These are phyloP conservation scores for Brachirus orientalis DNA, from an alignment of 2,113 vertebrate genomes.

Conservation along the genomic window DNA sequence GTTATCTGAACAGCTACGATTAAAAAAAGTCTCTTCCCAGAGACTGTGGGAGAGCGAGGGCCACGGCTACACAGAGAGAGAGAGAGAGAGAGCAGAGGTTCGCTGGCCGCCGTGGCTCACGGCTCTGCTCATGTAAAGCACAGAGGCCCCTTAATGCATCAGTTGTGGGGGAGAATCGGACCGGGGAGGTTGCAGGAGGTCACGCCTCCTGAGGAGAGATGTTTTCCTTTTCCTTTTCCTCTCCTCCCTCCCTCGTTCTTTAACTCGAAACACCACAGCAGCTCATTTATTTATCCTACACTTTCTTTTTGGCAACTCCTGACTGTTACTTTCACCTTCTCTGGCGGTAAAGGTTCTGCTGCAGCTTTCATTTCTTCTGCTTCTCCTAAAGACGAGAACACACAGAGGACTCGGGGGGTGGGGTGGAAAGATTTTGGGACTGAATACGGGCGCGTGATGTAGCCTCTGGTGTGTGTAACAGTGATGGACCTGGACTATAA, in stretches of 20 bases:
- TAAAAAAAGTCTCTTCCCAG: conserved; percentile 65
- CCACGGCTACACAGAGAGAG: conserved; percentile 19
- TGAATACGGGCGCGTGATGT: conserved; percentile 27
- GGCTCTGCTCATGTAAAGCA: conserved; percentile 73
- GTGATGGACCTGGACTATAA: conserved; percentile 21
- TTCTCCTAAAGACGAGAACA: too few relatives aligned
- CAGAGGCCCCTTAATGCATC: conserved; percentile 66
- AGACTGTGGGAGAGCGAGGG: conserved; percentile 73
- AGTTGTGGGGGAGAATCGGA: conserved; percentile 63
- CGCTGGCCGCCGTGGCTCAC: conserved; percentile 66
- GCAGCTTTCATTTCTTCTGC: too few relatives aligned
- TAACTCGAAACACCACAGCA: conserved; percentile 39
- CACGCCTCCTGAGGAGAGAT: conserved; percentile 60
- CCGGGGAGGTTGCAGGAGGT: conserved; percentile 67
- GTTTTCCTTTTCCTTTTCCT: conserved; percentile 28
- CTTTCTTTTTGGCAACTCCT: background rate
- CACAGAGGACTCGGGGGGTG: too few relatives aligned
- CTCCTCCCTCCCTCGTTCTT: background rate
- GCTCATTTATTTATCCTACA: conserved; percentile 59
- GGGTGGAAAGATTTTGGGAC: too few relatives aligned
- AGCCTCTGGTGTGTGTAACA: conserved; percentile 14
- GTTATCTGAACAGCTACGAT: conserved; percentile 76
- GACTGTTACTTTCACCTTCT: conserved; percentile 26
- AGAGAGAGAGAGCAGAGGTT: conserved; percentile 55
- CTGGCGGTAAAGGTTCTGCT: too few relatives aligned